Percentiles rank a stretch among this genome's conserved stretches.
Evolutionary conservation across 2,888 invertebrate genomes (phyloP).

Genomic region (Protophormia terraenovae): DNA sequence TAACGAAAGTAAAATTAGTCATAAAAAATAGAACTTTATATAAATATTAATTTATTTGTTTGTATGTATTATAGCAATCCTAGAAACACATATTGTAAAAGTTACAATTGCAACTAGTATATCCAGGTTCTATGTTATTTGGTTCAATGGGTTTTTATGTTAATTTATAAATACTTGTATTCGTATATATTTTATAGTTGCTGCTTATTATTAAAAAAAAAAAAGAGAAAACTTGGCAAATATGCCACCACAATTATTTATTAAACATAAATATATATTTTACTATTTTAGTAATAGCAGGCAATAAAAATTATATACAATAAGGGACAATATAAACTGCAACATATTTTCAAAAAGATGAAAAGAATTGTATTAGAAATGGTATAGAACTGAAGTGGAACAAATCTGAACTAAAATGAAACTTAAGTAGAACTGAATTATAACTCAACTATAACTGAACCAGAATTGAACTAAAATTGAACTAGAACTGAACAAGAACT

Average conservation of each 20-base stretch:
- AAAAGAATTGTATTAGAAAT: too few relatives aligned
- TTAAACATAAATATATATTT: neutral
- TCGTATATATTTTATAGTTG: neutral
- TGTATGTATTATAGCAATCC: neutral
- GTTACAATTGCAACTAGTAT: constrained; percentile 18
- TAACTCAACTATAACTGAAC: too few relatives aligned
- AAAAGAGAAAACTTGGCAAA: constrained; percentile 22
- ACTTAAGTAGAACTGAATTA: too few relatives aligned
- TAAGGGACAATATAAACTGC: too few relatives aligned
- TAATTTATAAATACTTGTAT: constrained; percentile 72
- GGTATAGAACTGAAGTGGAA: too few relatives aligned
- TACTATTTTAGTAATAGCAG: too few relatives aligned
- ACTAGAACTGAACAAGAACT: too few relatives aligned
- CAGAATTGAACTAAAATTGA: too few relatives aligned
- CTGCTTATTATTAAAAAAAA: constrained; percentile 1
- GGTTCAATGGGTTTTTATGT: constrained; percentile 78
- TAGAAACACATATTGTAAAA: neutral
- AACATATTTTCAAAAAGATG: too few relatives aligned
- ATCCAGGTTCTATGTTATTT: constrained; percentile 69
- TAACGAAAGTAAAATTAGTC: constrained; percentile 53
- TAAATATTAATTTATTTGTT: neutral
- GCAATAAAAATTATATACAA: too few relatives aligned
- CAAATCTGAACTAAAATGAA: too few relatives aligned
- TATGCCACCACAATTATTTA: constrained; percentile 1
- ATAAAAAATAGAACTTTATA: too few relatives aligned